Conservation (phyloP, 1,140 invertebrate species). For the Heliothis subflexa region DNA sequence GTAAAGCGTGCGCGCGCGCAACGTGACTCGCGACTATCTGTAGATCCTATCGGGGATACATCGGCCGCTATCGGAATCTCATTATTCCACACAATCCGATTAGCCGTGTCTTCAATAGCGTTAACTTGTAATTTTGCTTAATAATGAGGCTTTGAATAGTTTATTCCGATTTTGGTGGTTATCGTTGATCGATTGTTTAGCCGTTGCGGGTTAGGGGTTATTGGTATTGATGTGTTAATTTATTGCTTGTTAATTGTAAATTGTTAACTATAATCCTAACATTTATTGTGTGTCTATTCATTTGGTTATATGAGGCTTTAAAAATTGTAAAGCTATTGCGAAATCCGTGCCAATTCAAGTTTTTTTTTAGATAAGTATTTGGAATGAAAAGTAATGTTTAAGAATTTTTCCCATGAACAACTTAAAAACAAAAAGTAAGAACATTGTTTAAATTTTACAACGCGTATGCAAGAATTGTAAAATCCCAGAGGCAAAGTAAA, state of each 20-base stretch:
- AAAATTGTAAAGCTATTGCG: no score
- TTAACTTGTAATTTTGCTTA: conserved; percentile 56
- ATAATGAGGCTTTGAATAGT: conserved; percentile 50
- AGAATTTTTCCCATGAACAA: not conserved
- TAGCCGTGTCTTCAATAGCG: conserved; percentile 52
- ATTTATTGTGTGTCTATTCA: not conserved
- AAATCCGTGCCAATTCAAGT: no score
- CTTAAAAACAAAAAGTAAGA: not conserved
- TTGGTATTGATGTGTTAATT: conserved; percentile 18
- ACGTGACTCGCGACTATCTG: conserved; percentile 54
- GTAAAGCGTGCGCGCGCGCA: conserved; percentile 54
- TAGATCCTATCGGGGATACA: conserved; percentile 57
- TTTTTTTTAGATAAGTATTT: no score
- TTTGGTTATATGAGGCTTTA: no score
- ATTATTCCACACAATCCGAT: conserved; percentile 62
- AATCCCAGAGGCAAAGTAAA: not conserved
- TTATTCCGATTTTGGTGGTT: conserved; percentile 20
- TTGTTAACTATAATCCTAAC: no score
- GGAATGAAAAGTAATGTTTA: no score
- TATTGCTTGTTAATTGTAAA: not conserved
- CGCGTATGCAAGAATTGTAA: not conserved
- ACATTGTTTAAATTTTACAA: not conserved
- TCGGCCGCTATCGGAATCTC: conserved; percentile 58
- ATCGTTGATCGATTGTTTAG: conserved; percentile 13
- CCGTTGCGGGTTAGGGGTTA: conserved; percentile 9